Conservation (phyloP, 2,113 vertebrate genomes). For the Albula goreensis region DNA sequence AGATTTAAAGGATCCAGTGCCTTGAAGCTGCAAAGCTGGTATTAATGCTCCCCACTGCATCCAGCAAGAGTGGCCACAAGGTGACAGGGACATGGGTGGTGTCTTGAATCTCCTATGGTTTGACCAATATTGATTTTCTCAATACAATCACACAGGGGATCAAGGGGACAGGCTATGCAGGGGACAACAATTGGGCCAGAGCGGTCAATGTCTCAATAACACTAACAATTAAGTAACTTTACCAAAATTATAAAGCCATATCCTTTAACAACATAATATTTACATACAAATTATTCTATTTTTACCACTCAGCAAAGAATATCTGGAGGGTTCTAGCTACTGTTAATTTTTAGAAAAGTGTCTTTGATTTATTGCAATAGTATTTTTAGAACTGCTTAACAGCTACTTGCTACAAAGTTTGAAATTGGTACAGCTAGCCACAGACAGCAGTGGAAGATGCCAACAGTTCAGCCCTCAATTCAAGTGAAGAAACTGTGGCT, state of each 20-base stretch:
- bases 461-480: neutral
- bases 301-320: neutral
- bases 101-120: no score
- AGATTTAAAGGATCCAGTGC: neutral
- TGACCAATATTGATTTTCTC: no score
- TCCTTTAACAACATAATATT: neutral
- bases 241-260: neutral
- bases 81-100: no score
- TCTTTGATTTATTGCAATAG: neutral
- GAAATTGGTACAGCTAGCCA: neutral
- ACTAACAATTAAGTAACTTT: neutral
- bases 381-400: neutral
- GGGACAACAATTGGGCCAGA: neutral
- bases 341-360: neutral
- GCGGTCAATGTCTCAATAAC: neutral
- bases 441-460: neutral
- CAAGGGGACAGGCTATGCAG: neutral
- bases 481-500: neutral
- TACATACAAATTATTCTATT: neutral
- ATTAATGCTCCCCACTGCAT: neutral
- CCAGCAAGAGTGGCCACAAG: neutral
- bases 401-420: neutral
- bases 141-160: neutral
- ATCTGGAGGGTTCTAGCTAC: neutral
- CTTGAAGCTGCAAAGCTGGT: neutral